Evolutionary conservation across 2,797 vertebrate species (phyloP), one percentile per base, ranked within the genome.

Genomic region (Holocentrus rufus): DNA sequence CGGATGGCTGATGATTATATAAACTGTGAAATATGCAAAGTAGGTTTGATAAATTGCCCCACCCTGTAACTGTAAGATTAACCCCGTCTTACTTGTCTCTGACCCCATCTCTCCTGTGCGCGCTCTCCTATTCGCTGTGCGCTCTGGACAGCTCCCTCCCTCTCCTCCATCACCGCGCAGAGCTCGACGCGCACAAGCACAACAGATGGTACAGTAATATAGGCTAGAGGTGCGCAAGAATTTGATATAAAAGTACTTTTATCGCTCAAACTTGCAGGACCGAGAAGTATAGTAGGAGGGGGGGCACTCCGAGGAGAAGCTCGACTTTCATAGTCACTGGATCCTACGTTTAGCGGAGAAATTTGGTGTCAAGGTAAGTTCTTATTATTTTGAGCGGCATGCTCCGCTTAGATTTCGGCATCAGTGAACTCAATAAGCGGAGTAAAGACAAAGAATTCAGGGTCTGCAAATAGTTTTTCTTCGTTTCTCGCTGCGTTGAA

Each of bases 351-450:
- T 71, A 76, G 54, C 69, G 83, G 72, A 77, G 72, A 74, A 80
- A 78, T 87, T 89, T 84, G 80, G 86, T 84, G 85, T 72, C 67
- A 77, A 89, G 92, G 93, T 94, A 91, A 93, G 90, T 91, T 92
- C 39, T 25, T 17, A 27, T 67, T 47, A 42, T 70, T 73, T 52
- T 9, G 57, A 44, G 58, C 17, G 54, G 44, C 11, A 52, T 27
- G 7, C 49, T 58, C 9, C 23, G 31, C 77, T 62, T 47, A 69
- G 15, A 54, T 73, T 62, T 74, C 11, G 14, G 53, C 54, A 65
- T 64, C 49, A 36, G 30, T 67, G 34, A 71, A 59, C 4, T 57
- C 54, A 4, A 69, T 13, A 10, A 56, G 25, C 25, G 25, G 6
- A 7, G 50, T 25, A 39, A 6, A 18, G 42, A 10, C 15, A 18